These are phyloP conservation scores for Osmerus mordax DNA, from an alignment of 2,113 vertebrate species.

Conservation along the genomic window DNA sequence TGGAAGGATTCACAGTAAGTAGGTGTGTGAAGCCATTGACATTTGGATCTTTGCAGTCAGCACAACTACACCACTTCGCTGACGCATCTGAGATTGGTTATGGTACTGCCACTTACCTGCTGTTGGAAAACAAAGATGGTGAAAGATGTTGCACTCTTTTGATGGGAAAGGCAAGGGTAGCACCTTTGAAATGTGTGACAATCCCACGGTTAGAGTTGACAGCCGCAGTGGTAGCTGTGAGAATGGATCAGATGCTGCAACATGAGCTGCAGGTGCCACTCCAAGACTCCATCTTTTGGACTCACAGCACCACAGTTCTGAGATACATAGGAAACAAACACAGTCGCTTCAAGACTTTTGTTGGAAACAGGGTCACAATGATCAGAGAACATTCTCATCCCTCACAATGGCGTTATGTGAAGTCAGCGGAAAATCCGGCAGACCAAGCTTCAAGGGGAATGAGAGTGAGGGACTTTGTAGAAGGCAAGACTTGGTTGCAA, in stretches of 20 bases:
- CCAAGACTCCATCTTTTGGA: neutral
- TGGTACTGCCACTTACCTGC: neutral
- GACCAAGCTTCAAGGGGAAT: constrained; percentile 1
- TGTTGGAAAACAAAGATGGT: neutral
- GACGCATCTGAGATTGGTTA: neutral
- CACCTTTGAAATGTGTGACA: too few species aligned
- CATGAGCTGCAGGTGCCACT: neutral
- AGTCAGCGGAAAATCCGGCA: neutral
- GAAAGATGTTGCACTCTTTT: constrained; percentile 1
- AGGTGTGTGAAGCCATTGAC: neutral
- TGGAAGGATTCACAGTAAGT: neutral
- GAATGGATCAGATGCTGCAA: neutral
- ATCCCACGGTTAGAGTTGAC: too few species aligned
- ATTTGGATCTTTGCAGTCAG: neutral
- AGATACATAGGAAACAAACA: neutral
- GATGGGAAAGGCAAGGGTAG: constrained; percentile 12
- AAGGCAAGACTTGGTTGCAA: constrained; percentile 19
- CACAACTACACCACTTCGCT: too few species aligned
- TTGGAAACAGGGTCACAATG: too few species aligned
- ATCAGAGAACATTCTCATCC: too few species aligned
- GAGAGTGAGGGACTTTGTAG: neutral
- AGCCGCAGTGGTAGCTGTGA: too few species aligned
- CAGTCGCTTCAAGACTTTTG: too few species aligned
- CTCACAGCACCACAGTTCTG: neutral
- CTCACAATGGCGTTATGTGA: too few species aligned